Conservation (phyloP, 1,140 invertebrate genomes). For the Subanguina moxae region DNA sequence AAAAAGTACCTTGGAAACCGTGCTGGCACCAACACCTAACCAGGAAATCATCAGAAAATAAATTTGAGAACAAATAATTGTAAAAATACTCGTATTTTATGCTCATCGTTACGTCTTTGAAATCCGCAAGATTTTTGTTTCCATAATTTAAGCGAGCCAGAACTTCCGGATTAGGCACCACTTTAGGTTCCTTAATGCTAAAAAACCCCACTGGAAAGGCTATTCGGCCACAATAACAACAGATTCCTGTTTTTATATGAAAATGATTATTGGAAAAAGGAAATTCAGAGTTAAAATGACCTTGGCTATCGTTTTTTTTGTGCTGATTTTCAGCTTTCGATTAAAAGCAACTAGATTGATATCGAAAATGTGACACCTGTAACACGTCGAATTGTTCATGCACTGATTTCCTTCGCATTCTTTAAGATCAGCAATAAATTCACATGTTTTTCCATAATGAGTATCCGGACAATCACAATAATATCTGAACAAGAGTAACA, state of each 20-base stretch:
- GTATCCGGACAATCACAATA: slow-evolving; percentile 30
- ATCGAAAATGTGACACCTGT: slow-evolving; percentile 25
- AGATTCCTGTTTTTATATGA: too few relatives aligned
- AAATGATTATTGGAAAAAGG: too few relatives aligned
- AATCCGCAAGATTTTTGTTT: background rate
- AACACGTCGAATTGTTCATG: slow-evolving; percentile 36
- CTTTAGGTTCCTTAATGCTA: slow-evolving; percentile 9
- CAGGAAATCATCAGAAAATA: background rate
- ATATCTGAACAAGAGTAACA: slow-evolving; percentile 18
- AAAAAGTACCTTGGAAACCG: slow-evolving; percentile 35
- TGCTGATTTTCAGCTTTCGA: too few relatives aligned
- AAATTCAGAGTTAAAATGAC: too few relatives aligned
- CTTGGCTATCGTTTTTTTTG: too few relatives aligned
- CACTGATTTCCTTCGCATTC: slow-evolving; percentile 28
- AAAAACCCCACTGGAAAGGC: too few relatives aligned
- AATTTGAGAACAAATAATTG: slow-evolving; percentile 1
- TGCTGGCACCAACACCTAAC: slow-evolving; percentile 38
- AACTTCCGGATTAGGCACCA: slow-evolving; percentile 12
- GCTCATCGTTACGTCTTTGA: slow-evolving; percentile 10
- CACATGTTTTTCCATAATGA: slow-evolving; percentile 36
- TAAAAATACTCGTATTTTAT: slow-evolving; percentile 20
- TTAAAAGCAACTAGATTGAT: too few relatives aligned
- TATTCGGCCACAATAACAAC: too few relatives aligned
- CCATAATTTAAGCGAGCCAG: background rate
- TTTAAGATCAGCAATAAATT: slow-evolving; percentile 34